Evolutionary conservation across 2,888 invertebrate species (phyloP).

Genomic region (Polydrusus pterygomalis): DNA sequence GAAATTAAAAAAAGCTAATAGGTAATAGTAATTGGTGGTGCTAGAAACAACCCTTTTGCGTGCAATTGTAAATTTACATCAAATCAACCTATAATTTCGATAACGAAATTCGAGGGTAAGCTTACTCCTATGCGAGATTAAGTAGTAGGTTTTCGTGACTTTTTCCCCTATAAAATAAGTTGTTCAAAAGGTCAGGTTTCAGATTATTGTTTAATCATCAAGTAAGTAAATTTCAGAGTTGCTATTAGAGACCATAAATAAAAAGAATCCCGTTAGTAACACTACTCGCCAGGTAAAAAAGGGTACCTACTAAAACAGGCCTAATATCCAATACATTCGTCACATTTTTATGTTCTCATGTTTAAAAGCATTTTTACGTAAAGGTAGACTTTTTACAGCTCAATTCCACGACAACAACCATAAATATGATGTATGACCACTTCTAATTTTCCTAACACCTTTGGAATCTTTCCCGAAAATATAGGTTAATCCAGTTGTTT

Average conservation of each 20-base stretch:
- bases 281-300: too few relatives aligned
- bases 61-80: not conserved
- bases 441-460: slow-evolving; percentile 49
- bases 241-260: too few relatives aligned
- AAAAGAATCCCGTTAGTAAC: too few relatives aligned
- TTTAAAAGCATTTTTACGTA: slow-evolving; percentile 2
- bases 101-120: not conserved
- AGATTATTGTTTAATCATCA: too few relatives aligned
- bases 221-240: too few relatives aligned
- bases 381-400: slow-evolving; percentile 31
- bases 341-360: not conserved
- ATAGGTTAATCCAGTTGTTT: slow-evolving; percentile 48
- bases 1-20: too few relatives aligned
- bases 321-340: not conserved
- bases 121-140: not conserved
- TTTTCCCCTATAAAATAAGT: not conserved
- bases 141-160: slow-evolving; percentile 5
- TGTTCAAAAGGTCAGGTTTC: too few relatives aligned
- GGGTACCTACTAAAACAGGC: not conserved
- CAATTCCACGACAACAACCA: slow-evolving; percentile 36
- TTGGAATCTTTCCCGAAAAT: slow-evolving; percentile 33
- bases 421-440: slow-evolving; percentile 40
- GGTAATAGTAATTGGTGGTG: not conserved
- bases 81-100: slow-evolving; percentile 8
- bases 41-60: slow-evolving; percentile 1